Evolutionary conservation across 2,888 invertebrate genomes (phyloP), one percentile per base, ranked within the genome.

Genomic region (Epirrhoe alternata): DNA sequence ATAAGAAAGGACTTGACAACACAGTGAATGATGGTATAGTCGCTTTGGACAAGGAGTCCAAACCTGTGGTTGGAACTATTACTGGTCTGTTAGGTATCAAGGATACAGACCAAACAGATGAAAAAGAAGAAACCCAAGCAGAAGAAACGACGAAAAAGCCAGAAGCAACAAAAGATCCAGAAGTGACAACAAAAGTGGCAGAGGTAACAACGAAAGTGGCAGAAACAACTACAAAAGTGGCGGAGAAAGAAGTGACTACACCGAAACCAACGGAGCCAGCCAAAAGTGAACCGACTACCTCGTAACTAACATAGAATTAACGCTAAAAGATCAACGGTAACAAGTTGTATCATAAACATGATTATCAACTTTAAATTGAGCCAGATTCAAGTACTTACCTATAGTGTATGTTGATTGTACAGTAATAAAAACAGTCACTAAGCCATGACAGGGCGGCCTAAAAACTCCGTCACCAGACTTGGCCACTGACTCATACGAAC

Each of bases 61-160:
- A 72, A 42, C 64, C 66, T 30, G 38, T 69, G 5, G 55, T 72
- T 0, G 62, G 66, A 16, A 17, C 14, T 1, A 53, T 73, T 7
- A 66, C 67, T 17, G 69, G 68, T 6, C 49, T 66, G 1, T 47
- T 65, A 5, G 53, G 61, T 5, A 12, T 50, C 1, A 63, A 67
- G 33, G 51, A 50, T 38, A 2, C 42, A 6, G 57, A n/a, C 3
- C 1, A 45, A 8, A 42, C 50, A 33, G 45, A 45, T 10, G 30
- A 24, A 12, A 8, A 51, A 6, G 33, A 30, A 30, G 16, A 7
- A 6, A 30, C 10, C 6, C 10, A 24, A 24, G 24, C 56, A 52
- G 17, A n/a, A n/a, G 42, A 14, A 42, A 30, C 51, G 2, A 56
- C 51, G 31, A 35, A 52, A 1, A 50, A 45, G 6, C n/a, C 49